A percentile compares a stretch with the other conserved stretches of the same genome.
phyloP scores from a whole-genome alignment of 2,113 vertebrate genomes.

The Pseudorhombus dupliciocellatus region DNA sequence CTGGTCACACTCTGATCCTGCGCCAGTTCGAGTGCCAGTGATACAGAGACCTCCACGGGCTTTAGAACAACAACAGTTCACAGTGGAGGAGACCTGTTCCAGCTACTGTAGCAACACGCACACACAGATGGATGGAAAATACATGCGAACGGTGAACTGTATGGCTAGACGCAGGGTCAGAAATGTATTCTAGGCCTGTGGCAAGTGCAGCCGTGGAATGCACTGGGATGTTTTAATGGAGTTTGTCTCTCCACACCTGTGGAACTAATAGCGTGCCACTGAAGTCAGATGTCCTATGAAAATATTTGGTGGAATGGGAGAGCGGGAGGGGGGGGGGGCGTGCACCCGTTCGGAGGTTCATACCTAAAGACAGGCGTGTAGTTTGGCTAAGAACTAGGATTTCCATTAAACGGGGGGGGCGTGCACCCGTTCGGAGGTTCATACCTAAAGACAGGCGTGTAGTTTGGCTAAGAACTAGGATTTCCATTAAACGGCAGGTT shows the following conservation, averaged over 20 bases:
- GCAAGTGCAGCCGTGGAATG: conserved; percentile 62
- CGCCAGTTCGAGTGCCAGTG: conserved; percentile 60
- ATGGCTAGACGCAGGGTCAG: conserved; percentile 12
- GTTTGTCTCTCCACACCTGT: conserved; percentile 73
- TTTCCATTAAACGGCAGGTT: conserved; percentile 78
- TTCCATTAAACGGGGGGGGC: conserved; percentile 72
- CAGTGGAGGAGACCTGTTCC: conserved; percentile 51
- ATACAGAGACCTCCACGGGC: conserved; percentile 60
- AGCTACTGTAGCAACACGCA: conserved; percentile 72
- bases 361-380: conserved; percentile 74
- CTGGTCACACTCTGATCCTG: conserved; percentile 66
- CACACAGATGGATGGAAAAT: conserved; percentile 30
- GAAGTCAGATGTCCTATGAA: conserved; percentile 71
- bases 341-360: conserved; percentile 62
- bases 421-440: conserved; percentile 59
- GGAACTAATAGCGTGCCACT: conserved; percentile 70
- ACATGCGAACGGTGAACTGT: conserved; percentile 27
- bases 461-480: conserved; percentile 72
- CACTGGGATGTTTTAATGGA: conserved; percentile 65
- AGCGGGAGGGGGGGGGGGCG: conserved; percentile 30
- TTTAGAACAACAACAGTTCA: conserved; percentile 68
- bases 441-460: conserved; percentile 74
- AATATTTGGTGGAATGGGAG: conserved; percentile 71
- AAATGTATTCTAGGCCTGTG: conserved; percentile 22
- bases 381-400: conserved; percentile 72